Base-by-base conservation (phyloP, 2,797 vertebrate genomes). In the Streptopelia turtur region DNA sequence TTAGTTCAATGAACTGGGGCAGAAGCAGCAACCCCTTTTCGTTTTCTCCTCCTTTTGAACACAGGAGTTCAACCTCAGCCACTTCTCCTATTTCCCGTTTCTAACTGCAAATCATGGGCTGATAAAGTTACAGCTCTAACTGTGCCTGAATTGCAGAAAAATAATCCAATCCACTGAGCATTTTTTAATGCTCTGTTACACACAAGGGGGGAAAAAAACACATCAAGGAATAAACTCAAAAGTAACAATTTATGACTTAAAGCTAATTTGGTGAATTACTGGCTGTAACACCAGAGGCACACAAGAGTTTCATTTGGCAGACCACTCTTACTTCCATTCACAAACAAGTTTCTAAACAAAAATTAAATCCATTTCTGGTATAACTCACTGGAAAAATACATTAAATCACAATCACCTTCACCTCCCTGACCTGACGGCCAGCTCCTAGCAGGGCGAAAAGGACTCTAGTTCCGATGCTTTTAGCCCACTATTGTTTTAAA, bases 311-410 rank as follows among this genome's bases (percentile, higher is more conserved):
- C 3, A 27, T 47, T 35, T 66, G 61, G 31, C 39, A 52, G 56
- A 94, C 20, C 57, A 43, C 8, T 55, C 43, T 70, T 68, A 39
- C 39, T 68, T 80, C 41, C 79, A 91, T 45, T 83, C 53, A 74
- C 89, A 83, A 83, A 11, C 13, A 68, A 90, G 15, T 52, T 91
- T 93, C 43, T 87, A 70, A 93, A 87, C 33, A 91, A 81, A 63
- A 89, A 9, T 14, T 27, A 69, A 87, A 72, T 72, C 30, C 25
- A 64, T 57, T 87, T 93, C 85, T 92, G 86, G 55, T 79, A 47
- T 18, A 41, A 63, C 33, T 89, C 76, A 71, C 79, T 71, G 35
- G 37, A 89, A 95, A 97, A 93, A 13, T 21, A 43, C 7, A 7
- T 81, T 47, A 87, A 60, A 75, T n/a, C 35, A 89, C n/a, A 68